Conservation (phyloP, 2,888 invertebrate species). For the Podabrus alpinus region DNA sequence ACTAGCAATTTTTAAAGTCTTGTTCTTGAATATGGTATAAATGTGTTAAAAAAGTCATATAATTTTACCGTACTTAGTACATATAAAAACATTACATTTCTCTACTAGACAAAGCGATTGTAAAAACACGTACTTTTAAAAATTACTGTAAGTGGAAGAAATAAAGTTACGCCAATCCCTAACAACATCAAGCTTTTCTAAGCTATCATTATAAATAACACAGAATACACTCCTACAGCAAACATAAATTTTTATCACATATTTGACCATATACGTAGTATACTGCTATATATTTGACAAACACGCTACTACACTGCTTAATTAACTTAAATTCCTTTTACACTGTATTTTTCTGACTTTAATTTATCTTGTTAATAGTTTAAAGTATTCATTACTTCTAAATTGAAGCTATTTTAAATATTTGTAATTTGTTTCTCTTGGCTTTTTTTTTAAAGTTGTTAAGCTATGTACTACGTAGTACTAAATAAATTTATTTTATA, state of each 20-base stretch:
- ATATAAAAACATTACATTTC: neutral
- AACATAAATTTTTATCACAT: neutral
- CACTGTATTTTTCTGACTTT: neutral
- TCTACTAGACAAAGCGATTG: neutral
- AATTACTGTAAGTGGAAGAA: neutral
- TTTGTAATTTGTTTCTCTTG: too few species aligned
- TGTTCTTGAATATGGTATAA: too few species aligned
- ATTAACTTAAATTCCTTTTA: neutral
- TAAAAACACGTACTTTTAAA: neutral
- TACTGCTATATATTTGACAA: neutral
- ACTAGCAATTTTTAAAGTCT: too few species aligned
- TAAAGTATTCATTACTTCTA: neutral
- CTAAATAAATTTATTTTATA: too few species aligned
- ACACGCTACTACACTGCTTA: neutral
- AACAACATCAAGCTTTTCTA: neutral
- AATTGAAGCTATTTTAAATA: neutral
- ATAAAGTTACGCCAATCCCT: neutral
- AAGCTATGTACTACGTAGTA: too few species aligned
- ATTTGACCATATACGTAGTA: too few species aligned
- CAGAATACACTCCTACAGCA: neutral
- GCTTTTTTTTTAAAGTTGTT: too few species aligned
- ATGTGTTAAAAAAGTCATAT: too few species aligned
- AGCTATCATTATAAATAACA: neutral
- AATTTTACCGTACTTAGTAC: too few species aligned
- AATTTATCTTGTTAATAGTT: neutral